Base-by-base conservation (phyloP, 2,797 vertebrate species). In the Alauda arvensis region DNA sequence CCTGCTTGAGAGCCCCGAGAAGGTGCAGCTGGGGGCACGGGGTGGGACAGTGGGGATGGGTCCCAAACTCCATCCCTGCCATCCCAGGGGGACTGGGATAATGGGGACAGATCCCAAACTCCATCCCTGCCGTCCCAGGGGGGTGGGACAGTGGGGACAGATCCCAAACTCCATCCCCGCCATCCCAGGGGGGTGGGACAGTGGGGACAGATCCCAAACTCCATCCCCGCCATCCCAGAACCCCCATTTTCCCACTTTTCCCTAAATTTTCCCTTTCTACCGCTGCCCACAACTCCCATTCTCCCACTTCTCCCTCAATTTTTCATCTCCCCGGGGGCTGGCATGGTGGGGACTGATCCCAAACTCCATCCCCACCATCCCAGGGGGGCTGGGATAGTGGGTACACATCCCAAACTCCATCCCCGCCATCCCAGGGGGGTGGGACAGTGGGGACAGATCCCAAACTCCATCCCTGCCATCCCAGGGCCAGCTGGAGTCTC, bases 401-500 rank as follows among this genome's bases (percentile, higher is more conserved):
- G 7, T 14, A 61, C 21, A 17, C 29, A 43, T 12, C 40, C 29
- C 29, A 62, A 24, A 43, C 20, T n/a, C 40, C 29, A n/a, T 24
- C 21, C 8, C 29, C 4, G 6, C 8, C 3, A 9, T 13, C 6
- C 21, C 20, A 11, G 7, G 4, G 6, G 20, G 59, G 4, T 15
- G 17, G 61, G 5, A 63, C 12, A 18, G 31, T 1, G 15, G 31
- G 31, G 31, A 18, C 16, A 25, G 24, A 46, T 33, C 61, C n/a
- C 43, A 63, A 33, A 63, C 17, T 26, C 31, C 21, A 13, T 45
- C 42, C 31, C 40, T 3, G 11, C 6, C 11, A 1, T 62, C 8
- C 60, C 23, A 9, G 98, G 94, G 81, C 17, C 79, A 97, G 29
- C 97, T 98, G 0, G 97, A 98, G 89, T 6, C 97, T 0, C 98